These are phyloP conservation scores for Formicarius rufipectus DNA, from an alignment of 2,113 vertebrate genomes.

Conservation along the genomic window DNA sequence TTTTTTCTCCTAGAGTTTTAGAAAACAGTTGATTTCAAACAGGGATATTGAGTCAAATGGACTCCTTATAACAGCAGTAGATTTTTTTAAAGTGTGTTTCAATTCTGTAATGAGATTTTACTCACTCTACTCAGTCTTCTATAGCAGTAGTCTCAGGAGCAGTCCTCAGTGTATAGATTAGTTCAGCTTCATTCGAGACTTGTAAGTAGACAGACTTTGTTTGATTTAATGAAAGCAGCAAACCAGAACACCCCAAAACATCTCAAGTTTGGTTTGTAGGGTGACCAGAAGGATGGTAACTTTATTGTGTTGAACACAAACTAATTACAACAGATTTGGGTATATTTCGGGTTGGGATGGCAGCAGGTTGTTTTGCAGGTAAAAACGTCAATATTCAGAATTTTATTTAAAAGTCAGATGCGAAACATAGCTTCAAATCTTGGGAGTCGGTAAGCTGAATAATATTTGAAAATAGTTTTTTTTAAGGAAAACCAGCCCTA, in stretches of 20 bases:
- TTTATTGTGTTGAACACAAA: not conserved
- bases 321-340: not conserved
- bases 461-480: not conserved
- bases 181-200: not conserved
- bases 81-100: not conserved
- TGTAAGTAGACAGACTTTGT: not conserved
- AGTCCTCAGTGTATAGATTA: not conserved
- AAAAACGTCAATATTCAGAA: not conserved
- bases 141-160: not conserved
- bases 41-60: not conserved
- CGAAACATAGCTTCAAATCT: not conserved
- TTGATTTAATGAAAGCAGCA: not conserved
- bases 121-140: not conserved
- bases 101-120: not conserved
- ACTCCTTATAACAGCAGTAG: not conserved
- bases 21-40: not conserved
- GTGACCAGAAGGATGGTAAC: not conserved
- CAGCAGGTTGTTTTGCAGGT: not conserved
- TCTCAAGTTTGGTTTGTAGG: not conserved
- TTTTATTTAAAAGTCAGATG: not conserved
- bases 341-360: not conserved
- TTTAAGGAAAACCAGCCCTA: not conserved
- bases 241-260: not conserved
- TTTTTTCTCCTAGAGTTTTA: not conserved
- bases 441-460: not conserved